Evolutionary conservation across 2,888 invertebrate species (phyloP).

Genomic region (Dendrolimus houi): DNA sequence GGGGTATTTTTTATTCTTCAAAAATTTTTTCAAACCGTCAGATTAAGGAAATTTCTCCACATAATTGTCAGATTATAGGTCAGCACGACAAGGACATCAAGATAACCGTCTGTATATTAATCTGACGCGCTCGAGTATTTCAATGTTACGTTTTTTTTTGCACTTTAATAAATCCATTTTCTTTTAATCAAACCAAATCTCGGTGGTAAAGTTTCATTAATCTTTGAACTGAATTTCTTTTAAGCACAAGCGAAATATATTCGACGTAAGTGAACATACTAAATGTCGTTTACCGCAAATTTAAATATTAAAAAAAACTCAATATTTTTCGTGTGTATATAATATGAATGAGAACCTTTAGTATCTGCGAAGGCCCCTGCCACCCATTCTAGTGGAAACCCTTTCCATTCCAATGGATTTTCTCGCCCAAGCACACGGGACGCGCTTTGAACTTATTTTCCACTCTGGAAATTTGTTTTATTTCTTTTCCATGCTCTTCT

Average conservation of each 20-base stretch:
- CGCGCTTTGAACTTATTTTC: slow-evolving; percentile 56
- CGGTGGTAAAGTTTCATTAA: background rate
- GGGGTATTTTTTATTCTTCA: no score
- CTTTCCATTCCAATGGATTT: slow-evolving; percentile 46
- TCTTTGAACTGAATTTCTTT: background rate
- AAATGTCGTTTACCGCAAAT: slow-evolving; percentile 1
- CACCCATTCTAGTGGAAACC: slow-evolving; percentile 40
- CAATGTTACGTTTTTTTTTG: no score
- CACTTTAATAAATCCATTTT: no score
- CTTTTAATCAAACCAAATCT: no score
- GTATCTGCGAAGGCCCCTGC: slow-evolving; percentile 26
- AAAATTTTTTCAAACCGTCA: no score
- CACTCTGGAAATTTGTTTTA: slow-evolving; percentile 49
- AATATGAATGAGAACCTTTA: slow-evolving; percentile 30
- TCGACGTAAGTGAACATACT: background rate
- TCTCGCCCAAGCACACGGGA: slow-evolving; percentile 43
- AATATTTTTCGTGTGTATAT: slow-evolving; percentile 5
- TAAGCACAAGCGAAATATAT: background rate
- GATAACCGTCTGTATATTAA: no score
- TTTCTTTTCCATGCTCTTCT: slow-evolving; percentile 27
- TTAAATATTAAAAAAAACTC: background rate
- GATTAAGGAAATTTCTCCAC: no score
- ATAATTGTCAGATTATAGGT: no score
- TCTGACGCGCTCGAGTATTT: no score
- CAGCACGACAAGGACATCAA: no score